phyloP scores from a whole-genome alignment of 2,113 vertebrate genomes.

The Lophochroa leadbeateri region DNA sequence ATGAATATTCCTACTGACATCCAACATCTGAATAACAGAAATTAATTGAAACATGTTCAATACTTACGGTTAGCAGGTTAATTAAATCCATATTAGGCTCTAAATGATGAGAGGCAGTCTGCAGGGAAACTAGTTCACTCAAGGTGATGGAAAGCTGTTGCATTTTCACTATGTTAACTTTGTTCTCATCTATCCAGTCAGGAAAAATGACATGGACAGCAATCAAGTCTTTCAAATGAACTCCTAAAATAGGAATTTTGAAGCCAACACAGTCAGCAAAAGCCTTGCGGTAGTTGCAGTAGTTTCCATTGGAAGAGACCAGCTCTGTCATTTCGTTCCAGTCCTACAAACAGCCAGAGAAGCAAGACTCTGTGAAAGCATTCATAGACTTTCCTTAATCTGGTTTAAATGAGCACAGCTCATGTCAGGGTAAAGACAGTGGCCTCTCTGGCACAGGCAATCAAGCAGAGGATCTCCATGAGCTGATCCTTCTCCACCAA shows the following conservation, averaged over 20 bases:
- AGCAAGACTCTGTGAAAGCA: conserved; percentile 41
- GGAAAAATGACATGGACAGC: conserved; percentile 94
- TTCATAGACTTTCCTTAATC: conserved; percentile 13
- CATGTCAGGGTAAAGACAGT: not conserved
- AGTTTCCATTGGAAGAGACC: conserved; percentile 96
- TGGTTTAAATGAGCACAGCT: not conserved
- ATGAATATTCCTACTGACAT: not conserved
- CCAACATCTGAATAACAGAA: not conserved
- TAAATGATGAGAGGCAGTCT: conserved; percentile 87
- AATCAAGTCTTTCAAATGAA: conserved; percentile 97
- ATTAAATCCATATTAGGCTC: conserved; percentile 98
- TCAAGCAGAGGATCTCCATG: not conserved
- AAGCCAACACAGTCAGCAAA: conserved; percentile 90
- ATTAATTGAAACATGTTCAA: not conserved
- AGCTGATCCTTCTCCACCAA: not conserved
- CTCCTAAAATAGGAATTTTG: conserved; percentile 96
- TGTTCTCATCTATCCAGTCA: conserved; percentile 88
- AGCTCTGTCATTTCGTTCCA: conserved; percentile 97
- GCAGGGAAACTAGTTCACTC: conserved; percentile 91
- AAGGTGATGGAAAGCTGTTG: conserved; percentile 95
- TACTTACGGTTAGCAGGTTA: conserved; percentile 91
- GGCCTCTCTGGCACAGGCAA: not conserved
- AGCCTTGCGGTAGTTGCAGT: conserved; percentile 92
- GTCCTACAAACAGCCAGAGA: conserved; percentile 80
- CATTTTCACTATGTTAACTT: conserved; percentile 97